These are phyloP conservation scores for Acyrthosiphon pisum DNA, from an alignment of 1,140 invertebrate genomes.

Conservation along the genomic window DNA sequence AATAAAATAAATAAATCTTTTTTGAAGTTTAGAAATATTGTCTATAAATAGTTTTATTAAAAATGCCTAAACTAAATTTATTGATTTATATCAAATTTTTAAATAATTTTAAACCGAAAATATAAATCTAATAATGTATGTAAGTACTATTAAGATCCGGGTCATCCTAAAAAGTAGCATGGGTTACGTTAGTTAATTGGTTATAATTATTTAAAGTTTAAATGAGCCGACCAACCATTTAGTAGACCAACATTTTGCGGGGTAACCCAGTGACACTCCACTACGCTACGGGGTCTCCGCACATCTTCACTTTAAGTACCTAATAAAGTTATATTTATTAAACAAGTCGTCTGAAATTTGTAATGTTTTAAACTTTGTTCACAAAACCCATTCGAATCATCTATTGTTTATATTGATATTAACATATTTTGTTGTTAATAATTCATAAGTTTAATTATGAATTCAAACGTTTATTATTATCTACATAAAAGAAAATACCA, in stretches of 20 bases:
- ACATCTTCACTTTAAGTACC: background rate
- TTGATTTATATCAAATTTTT: background rate
- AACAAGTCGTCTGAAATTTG: background rate
- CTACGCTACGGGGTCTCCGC: background rate
- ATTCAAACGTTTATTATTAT: background rate
- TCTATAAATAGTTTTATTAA: background rate
- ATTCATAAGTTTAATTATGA: background rate
- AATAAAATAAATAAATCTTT: background rate
- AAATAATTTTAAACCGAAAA: background rate
- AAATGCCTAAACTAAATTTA: too few relatives aligned
- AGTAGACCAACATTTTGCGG: background rate
- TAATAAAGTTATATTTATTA: conserved; percentile 1
- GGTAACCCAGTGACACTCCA: background rate
- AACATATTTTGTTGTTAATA: background rate
- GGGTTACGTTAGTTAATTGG: background rate
- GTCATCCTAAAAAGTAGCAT: background rate
- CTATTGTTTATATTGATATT: background rate
- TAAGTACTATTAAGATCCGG: background rate
- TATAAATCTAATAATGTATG: too few relatives aligned
- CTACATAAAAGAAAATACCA: background rate
- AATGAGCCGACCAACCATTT: background rate
- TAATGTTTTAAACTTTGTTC: background rate
- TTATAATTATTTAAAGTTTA: conserved; percentile 4
- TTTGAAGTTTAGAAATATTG: background rate
- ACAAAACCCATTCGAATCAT: background rate